Conservation (phyloP, 2,888 invertebrate genomes). For the Aspidiotus rigidus region DNA sequence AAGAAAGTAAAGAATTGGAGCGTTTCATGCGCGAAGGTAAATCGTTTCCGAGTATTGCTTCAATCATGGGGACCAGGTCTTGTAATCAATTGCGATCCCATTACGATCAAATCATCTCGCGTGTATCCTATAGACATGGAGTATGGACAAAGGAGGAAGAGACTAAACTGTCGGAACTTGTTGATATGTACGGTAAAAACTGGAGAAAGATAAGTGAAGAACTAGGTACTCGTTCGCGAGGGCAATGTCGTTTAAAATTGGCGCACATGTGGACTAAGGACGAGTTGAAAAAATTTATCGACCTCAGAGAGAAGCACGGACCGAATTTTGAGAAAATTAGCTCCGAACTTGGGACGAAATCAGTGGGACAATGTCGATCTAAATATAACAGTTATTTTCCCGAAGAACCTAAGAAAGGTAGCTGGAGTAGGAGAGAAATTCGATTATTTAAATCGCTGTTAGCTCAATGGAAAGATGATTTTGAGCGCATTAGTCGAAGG, state of each 20-base stretch:
- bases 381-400: too few species aligned
- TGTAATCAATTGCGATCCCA: conserved; percentile 19
- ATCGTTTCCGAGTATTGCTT: conserved; percentile 16
- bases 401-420: too few species aligned
- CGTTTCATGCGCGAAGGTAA: not conserved
- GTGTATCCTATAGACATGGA: not conserved
- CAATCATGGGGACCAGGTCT: conserved; percentile 2
- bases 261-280: not conserved
- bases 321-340: too few species aligned
- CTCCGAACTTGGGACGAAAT: too few species aligned
- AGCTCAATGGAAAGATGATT: too few species aligned
- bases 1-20: not conserved
- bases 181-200: conserved; percentile 19
- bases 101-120: not conserved
- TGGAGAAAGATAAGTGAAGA: conserved; percentile 19
- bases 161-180: not conserved
- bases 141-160: conserved; percentile 21
- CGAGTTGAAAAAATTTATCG: too few species aligned
- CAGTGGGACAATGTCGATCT: too few species aligned
- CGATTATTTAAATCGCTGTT: too few species aligned
- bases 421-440: too few species aligned
- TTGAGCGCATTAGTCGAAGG: too few species aligned
- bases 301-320: too few species aligned
- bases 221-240: conserved; percentile 12
- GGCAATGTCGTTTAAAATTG: conserved; percentile 30